Base-by-base conservation (phyloP, 2,797 vertebrate genomes). In the Squalus acanthias region DNA sequence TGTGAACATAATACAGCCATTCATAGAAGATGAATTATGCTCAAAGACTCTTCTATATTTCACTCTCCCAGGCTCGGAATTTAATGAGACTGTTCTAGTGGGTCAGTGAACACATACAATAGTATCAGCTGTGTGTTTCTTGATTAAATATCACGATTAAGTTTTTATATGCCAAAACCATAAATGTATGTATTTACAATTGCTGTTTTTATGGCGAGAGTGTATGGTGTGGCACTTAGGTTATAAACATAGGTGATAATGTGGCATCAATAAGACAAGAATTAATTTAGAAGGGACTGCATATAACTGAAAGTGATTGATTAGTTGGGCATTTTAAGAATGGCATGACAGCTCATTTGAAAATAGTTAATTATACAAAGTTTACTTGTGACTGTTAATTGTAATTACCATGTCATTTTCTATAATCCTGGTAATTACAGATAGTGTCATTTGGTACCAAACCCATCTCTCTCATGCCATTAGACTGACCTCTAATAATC, bases 81-180 rank as follows among this genome's bases (percentile, higher is more conserved):
- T 96, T 96, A 96, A 96, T 96, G 96, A 95, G 96, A 79, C 92
- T 97, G 97, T 97, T 96, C 97, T 93, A 96, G 96, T 95, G 97
- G 97, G 97, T 97, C 97, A 97, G 8, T 96, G 97, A 96, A 96
- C 96, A 97, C 91, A 60, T 96, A 97, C 94, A 97, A 96, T 96
- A 82, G 96, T 60, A 96, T 97, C 97, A 97, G 97, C 97, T 97
- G 96, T 96, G 63, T 17, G 46, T 97, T 57, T 74, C 50, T 57
- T 74, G 69, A 95, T 95, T 95, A 95, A 57, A 57, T 95, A 60
- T 76, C 70, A 70, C 4, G 12, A 72, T 95, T 76, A 72, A 17
- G 70, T 95, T 95, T 95, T n/a, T 57, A 74, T 29, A 74, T 74
- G 46, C 29, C 94, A 95, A 95, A 95, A 57, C 4, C 70, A 95